Conservation (phyloP, 1,140 invertebrate genomes). For the Procambarus virginalis region DNA sequence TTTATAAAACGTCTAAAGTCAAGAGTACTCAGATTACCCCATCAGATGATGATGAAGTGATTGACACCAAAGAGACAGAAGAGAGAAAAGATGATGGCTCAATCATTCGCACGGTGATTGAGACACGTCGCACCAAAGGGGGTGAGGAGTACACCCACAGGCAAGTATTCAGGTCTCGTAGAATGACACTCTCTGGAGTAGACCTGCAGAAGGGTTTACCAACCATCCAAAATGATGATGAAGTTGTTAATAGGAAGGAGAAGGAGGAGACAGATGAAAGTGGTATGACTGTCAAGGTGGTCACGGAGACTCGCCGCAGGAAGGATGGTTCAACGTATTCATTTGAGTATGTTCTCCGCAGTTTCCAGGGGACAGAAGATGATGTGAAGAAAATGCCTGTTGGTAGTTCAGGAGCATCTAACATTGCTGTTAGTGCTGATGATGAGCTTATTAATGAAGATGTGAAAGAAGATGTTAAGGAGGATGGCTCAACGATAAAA, state of each 20-base stretch:
- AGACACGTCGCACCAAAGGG: constrained; percentile 60
- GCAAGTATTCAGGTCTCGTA: constrained; percentile 65
- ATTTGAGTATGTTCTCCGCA: constrained; percentile 68
- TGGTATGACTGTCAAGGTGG: constrained; percentile 51
- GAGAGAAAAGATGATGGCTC: constrained; percentile 65
- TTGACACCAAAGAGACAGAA: constrained; percentile 67
- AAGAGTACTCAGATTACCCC: constrained; percentile 64
- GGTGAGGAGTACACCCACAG: constrained; percentile 70
- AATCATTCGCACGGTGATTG: constrained; percentile 54
- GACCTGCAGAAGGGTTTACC: constrained; percentile 67
- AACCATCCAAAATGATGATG: constrained; percentile 68
- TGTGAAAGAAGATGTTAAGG: constrained; percentile 67
- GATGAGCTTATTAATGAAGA: constrained; percentile 69
- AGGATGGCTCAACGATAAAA: constrained; percentile 63
- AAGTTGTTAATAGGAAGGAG: constrained; percentile 62
- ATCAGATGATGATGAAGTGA: constrained; percentile 68
- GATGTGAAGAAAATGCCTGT: constrained; percentile 61
- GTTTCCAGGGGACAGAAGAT: constrained; percentile 65
- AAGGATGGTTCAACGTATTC: constrained; percentile 69
- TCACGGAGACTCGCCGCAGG: constrained; percentile 67
- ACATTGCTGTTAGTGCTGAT: constrained; percentile 66
- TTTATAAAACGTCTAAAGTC: constrained; percentile 69
- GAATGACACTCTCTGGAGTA: constrained; percentile 67
- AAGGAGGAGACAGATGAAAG: constrained; percentile 65
- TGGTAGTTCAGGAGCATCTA: constrained; percentile 20